A percentile compares a stretch with the other conserved stretches of the same genome.
Evolutionary conservation across 2,888 invertebrate genomes (phyloP).

Genomic region (Lithosia quadra): DNA sequence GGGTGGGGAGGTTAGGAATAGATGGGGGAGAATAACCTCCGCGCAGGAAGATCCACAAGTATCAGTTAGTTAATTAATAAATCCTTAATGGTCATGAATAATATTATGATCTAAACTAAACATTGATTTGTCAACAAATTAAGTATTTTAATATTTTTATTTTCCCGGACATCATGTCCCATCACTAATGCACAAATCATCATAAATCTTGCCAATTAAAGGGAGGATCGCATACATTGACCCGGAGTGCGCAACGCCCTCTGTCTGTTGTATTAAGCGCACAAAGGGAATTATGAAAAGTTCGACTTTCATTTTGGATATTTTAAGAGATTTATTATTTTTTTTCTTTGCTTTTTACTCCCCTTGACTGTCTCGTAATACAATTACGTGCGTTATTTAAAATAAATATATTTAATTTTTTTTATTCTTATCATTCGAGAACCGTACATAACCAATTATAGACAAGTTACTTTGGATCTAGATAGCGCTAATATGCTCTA

Average conservation of each 20-base stretch:
- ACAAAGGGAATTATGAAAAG: conserved; percentile 8
- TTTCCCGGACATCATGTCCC: conserved; percentile 25
- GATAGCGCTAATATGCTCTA: too few relatives aligned
- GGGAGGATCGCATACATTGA: conserved; percentile 50
- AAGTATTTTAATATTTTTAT: neutral
- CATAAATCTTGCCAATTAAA: conserved; percentile 61
- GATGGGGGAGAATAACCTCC: too few relatives aligned
- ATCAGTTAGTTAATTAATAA: too few relatives aligned
- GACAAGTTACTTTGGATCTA: too few relatives aligned
- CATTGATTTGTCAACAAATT: too few relatives aligned
- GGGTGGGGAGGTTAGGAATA: too few relatives aligned
- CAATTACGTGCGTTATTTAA: neutral
- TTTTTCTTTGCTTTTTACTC: neutral
- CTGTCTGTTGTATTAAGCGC: neutral
- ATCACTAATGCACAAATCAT: conserved; percentile 57
- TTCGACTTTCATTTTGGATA: neutral
- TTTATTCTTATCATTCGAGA: too few relatives aligned
- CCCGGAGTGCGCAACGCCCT: conserved; percentile 17
- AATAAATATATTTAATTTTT: too few relatives aligned
- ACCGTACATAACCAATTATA: too few relatives aligned
- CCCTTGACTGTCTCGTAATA: neutral
- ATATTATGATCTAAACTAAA: too few relatives aligned
- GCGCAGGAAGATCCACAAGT: too few relatives aligned
- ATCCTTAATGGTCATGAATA: too few relatives aligned
- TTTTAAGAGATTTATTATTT: neutral